Percentiles rank a stretch among this genome's conserved stretches.
Conservation (phyloP, 2,888 invertebrate species). For the Crocallis elinguaria region DNA sequence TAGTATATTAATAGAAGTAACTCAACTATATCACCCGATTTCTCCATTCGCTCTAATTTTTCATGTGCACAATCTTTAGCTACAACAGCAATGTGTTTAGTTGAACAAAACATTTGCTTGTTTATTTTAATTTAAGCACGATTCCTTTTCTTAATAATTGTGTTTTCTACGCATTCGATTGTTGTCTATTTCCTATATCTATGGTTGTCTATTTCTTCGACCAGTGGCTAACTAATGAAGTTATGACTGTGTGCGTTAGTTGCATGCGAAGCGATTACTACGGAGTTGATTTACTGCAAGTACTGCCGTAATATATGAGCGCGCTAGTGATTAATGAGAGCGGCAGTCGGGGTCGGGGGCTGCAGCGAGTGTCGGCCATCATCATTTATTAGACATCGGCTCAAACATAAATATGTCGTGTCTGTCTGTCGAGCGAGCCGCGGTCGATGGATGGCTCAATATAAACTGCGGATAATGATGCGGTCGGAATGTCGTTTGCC, state of each 20-base stretch:
- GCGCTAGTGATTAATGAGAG: constrained; percentile 24
- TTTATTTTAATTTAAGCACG: no score
- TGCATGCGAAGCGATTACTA: neutral
- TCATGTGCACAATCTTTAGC: no score
- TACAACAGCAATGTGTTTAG: no score
- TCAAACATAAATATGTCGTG: constrained; percentile 38
- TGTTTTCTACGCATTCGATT: no score
- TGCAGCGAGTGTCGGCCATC: constrained; percentile 21
- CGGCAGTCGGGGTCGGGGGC: constrained; percentile 29
- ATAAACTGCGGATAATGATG: constrained; percentile 4
- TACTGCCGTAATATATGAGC: neutral
- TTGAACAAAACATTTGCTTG: no score
- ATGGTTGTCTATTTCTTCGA: no score
- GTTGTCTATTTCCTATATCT: no score
- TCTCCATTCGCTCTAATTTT: no score
- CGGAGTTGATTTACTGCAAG: neutral
- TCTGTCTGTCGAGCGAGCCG: constrained; percentile 22
- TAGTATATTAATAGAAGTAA: neutral
- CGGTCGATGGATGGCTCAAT: constrained; percentile 36
- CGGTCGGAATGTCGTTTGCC: neutral
- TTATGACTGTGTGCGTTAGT: no score
- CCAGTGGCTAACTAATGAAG: no score
- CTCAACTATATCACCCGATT: neutral
- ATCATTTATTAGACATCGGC: constrained; percentile 39
- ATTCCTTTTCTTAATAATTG: no score